phyloP scores from a whole-genome alignment of 2,888 invertebrate genomes.

The Schizotus pectinicornis region DNA sequence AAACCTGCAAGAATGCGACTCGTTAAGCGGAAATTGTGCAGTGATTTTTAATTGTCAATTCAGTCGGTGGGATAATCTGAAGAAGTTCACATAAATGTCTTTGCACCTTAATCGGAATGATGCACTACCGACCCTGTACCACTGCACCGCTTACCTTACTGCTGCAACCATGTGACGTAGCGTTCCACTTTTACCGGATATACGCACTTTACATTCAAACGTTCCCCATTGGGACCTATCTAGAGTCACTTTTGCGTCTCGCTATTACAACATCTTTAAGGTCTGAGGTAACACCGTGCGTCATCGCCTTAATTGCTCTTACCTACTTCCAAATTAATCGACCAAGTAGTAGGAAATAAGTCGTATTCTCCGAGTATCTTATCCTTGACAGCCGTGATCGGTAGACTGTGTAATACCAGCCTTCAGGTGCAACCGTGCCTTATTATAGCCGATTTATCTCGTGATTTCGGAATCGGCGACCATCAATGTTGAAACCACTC shows the following conservation, averaged over 20 bases:
- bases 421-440: constrained; percentile 28
- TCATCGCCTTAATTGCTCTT: neutral
- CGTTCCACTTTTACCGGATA: constrained; percentile 43
- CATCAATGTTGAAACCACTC: too few species aligned
- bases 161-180: constrained; percentile 24
- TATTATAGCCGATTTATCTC: constrained; percentile 1
- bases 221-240: constrained; percentile 4
- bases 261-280: constrained; percentile 3
- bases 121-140: constrained; percentile 46
- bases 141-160: constrained; percentile 45
- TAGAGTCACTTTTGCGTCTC: neutral
- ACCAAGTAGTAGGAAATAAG: constrained; percentile 16
- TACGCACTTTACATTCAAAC: constrained; percentile 30
- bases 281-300: neutral
- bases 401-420: constrained; percentile 46
- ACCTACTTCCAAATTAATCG: constrained; percentile 1
- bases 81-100: too few species aligned
- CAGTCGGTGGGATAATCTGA: too few species aligned
- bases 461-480: too few species aligned
- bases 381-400: constrained; percentile 46
- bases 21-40: too few species aligned
- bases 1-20: too few species aligned
- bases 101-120: constrained; percentile 27
- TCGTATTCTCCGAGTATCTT: constrained; percentile 24
- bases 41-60: too few species aligned